Evolutionary conservation across 2,888 invertebrate genomes (phyloP), one percentile per base, ranked within the genome.

Genomic region (Drosophila yooni): DNA sequence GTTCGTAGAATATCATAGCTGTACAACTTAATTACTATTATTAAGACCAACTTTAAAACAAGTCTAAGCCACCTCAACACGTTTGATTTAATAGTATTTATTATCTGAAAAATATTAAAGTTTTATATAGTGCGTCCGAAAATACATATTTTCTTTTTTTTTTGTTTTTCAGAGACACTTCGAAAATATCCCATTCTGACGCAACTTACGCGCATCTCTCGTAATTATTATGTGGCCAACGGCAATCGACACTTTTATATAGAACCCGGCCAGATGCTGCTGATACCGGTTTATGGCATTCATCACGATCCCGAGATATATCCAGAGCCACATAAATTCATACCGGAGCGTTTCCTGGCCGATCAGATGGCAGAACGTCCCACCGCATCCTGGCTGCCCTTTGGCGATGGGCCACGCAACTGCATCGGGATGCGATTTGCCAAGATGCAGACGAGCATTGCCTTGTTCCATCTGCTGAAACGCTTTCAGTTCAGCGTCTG

Each of bases 231-330:
- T 82, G 92, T 88, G 58, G 92, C 89, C 65, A 72, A 94, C 29
- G 94, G 94, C 0, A 92, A 93, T 66, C 93, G 91, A 0, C 92
- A 94, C 36, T 88, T 94, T 52, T 89, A 93, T 2, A 94, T 95
- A 65, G 94, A 94, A 40, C 93, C 94, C 66, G 94, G 94, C 0
- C 94, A 94, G 0, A 85, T 93, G 73, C 88, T 95, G 0, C 89
- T 94, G 3, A 93, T 95, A 38, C 94, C 95, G 0, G 92, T 93
- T 13, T 93, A 94, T 76, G 94, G 94, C 4, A 94, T 95, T 74
- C 95, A 95, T 62, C 94, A 94, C 91, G 95, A 95, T 81, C 94
- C 94, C 0, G 92, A 94, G 2, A 92, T 94, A 77, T 95, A 94
- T 75, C 94, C 94, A 0, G 93, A 95, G 15, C 95, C 96, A 1